Evolutionary conservation across 2,113 vertebrate genomes (phyloP).

Genomic region (Dromiciops gliroides): DNA sequence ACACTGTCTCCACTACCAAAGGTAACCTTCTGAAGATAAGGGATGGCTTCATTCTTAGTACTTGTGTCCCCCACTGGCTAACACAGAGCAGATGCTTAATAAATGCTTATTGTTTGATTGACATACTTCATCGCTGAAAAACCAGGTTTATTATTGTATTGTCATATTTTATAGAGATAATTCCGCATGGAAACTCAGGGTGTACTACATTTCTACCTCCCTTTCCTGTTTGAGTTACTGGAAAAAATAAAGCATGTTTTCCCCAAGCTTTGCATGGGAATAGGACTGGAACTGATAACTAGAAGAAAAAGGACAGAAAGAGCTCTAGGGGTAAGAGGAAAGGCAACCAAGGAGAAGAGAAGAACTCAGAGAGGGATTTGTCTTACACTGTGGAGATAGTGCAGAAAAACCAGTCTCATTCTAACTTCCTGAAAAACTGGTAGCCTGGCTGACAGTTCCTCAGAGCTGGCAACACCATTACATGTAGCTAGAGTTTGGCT

Average conservation of each 20-base stretch:
- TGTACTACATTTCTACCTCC: background rate
- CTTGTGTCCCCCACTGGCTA: background rate
- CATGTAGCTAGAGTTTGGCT: background rate
- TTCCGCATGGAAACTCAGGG: background rate
- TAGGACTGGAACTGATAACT: background rate
- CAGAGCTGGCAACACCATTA: background rate
- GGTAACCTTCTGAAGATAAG: background rate
- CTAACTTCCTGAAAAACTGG: too few species aligned
- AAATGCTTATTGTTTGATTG: background rate
- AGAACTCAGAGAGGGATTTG: background rate
- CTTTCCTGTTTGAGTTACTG: background rate
- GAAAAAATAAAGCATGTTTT: background rate
- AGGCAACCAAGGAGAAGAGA: background rate
- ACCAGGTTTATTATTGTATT: background rate
- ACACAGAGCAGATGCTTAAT: too few species aligned
- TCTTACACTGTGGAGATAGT: background rate
- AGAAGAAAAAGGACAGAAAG: background rate
- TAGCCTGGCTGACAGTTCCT: too few species aligned
- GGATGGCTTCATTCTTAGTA: background rate
- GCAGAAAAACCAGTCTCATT: too few species aligned
- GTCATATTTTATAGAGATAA: background rate
- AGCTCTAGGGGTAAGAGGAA: background rate
- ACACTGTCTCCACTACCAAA: background rate
- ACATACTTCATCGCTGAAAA: background rate
- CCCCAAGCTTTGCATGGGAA: background rate